phyloP scores from a whole-genome alignment of 2,888 invertebrate species.

The Tenthredo scrophulariae region DNA sequence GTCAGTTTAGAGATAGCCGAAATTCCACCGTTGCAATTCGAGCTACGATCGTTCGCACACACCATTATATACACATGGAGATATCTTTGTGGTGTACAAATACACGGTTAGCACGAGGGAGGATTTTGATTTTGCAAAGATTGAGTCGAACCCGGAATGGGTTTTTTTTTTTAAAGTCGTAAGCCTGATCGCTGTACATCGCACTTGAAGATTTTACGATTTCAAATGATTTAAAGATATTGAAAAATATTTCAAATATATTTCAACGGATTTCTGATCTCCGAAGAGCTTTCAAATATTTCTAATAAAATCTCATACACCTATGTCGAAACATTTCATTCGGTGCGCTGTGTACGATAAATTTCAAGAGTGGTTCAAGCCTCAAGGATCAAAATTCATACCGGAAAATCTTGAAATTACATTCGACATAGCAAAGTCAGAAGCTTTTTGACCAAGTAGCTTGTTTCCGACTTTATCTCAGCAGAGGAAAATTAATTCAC shows the following conservation, averaged over 20 bases:
- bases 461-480: background rate
- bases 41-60: background rate
- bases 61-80: background rate
- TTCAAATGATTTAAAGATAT: background rate
- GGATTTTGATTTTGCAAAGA: background rate
- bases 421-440: background rate
- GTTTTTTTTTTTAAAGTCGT: background rate
- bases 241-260: background rate
- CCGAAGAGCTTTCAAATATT: background rate
- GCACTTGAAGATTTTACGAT: background rate
- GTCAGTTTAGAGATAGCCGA: conserved; percentile 26
- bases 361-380: background rate
- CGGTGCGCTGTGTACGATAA: too few species aligned
- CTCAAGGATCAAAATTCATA: background rate
- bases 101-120: background rate
- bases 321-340: background rate
- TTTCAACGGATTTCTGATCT: too few species aligned
- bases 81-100: too few species aligned
- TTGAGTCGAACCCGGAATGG: background rate
- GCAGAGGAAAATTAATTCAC: background rate
- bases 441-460: background rate
- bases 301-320: background rate
- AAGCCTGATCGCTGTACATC: background rate
- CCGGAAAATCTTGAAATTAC: background rate
- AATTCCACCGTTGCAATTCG: conserved; percentile 1